phyloP scores from a whole-genome alignment of 2,888 invertebrate species.

The Orchesella flavescens region DNA sequence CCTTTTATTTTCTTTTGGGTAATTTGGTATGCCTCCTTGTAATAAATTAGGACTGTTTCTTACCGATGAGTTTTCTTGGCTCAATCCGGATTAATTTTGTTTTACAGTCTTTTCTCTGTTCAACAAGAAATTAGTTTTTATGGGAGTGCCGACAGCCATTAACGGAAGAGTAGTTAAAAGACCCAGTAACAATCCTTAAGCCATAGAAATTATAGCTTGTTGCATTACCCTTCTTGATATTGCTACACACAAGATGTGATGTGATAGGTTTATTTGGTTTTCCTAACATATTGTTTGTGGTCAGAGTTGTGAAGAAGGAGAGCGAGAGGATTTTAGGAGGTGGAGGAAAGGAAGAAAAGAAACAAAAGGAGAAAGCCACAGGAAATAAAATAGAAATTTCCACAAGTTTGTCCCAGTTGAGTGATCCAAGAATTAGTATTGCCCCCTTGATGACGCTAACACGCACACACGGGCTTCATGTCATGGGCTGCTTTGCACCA shows the following conservation, averaged over 20 bases:
- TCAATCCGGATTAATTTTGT: not conserved
- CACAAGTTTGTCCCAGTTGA: conserved; percentile 69
- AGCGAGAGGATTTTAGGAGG: not conserved
- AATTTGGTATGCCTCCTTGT: not conserved
- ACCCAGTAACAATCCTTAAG: not conserved
- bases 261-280: not conserved
- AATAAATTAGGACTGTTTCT: conserved; percentile 27
- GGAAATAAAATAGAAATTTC: conserved; percentile 65
- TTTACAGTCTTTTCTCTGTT: not conserved
- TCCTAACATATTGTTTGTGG: conserved; percentile 52
- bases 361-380: conserved; percentile 26
- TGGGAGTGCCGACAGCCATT: conserved; percentile 31
- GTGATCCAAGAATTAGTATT: conserved; percentile 67
- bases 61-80: not conserved
- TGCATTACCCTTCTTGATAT: not conserved
- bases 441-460: conserved; percentile 68
- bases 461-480: conserved; percentile 55
- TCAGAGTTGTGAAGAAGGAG: conserved; percentile 3
- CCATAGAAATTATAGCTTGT: not conserved
- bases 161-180: conserved; percentile 5
- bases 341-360: conserved; percentile 5
- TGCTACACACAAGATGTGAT: not conserved
- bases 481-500: not conserved
- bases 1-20: not conserved
- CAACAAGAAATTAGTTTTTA: conserved; percentile 44